Percentiles rank a stretch among this genome's conserved stretches.
Conservation (phyloP, 2,113 vertebrate species). For the Platysteira castanea region DNA sequence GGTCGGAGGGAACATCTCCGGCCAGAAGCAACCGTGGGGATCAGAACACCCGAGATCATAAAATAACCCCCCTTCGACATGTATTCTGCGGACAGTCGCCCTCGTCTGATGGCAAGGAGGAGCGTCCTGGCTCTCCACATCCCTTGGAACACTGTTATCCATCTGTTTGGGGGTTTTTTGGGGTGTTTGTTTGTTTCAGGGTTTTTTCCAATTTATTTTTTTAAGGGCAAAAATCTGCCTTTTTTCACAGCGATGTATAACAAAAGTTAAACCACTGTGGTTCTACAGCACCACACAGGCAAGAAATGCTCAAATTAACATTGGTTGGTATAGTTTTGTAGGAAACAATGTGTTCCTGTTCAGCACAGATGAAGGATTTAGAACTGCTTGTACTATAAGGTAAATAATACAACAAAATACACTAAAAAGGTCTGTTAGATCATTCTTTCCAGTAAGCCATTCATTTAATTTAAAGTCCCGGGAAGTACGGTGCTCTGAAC, state of each 20-base stretch:
- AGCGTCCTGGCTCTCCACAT: background rate
- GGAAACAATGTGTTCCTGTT: background rate
- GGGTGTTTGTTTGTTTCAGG: background rate
- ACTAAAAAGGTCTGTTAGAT: background rate
- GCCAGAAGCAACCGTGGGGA: no score
- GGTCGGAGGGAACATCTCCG: background rate
- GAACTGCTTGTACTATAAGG: background rate
- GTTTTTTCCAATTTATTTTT: background rate
- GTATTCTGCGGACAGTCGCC: rapidly evolving
- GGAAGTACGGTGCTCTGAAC: background rate
- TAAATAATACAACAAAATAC: background rate
- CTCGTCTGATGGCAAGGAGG: background rate
- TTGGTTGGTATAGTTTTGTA: background rate
- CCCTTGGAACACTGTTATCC: background rate
- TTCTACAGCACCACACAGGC: background rate
- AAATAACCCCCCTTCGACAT: background rate
- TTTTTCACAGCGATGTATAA: background rate
- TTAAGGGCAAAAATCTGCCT: background rate
- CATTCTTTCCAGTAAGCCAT: background rate
- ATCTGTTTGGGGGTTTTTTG: no score
- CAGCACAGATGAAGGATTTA: background rate
- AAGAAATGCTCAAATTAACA: background rate
- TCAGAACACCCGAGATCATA: background rate
- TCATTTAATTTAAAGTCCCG: background rate
- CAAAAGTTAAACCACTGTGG: background rate